Percentiles rank a stretch among this genome's conserved stretches.
Evolutionary conservation across 1,140 invertebrate species (phyloP).

Genomic region (Anthonomus grandis): DNA sequence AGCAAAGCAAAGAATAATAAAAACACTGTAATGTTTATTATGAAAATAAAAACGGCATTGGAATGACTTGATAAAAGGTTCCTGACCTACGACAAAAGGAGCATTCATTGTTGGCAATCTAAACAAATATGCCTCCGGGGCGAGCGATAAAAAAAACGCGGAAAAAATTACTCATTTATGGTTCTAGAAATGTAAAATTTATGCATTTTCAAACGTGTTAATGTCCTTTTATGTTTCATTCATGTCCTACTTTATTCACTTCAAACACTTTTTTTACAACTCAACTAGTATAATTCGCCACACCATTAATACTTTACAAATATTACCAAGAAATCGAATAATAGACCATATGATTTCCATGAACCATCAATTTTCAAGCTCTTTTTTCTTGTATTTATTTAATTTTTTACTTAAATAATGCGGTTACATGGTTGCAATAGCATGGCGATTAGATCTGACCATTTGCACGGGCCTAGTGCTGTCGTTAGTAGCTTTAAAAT

Average conservation of each 20-base stretch:
- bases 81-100: constrained; percentile 39
- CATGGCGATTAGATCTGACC: no score
- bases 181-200: no score
- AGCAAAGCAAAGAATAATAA: constrained; percentile 25
- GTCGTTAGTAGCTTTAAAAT: no score
- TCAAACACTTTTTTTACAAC: no score
- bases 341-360: constrained; percentile 4
- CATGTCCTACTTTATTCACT: no score
- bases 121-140: constrained; percentile 21
- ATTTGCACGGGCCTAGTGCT: no score
- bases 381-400: background rate
- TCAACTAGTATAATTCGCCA: no score
- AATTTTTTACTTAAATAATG: background rate
- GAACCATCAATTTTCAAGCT: background rate
- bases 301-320: no score
- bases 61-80: constrained; percentile 37
- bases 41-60: constrained; percentile 28
- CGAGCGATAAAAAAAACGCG: constrained; percentile 20
- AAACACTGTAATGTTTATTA: constrained; percentile 22
- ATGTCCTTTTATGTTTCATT: no score
- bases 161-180: constrained; percentile 11
- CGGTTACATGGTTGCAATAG: no score
- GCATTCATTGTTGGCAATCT: constrained; percentile 26
- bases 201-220: constrained; percentile 11
- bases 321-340: constrained; percentile 3